Evolutionary conservation across 1,140 invertebrate genomes (phyloP).

Genomic region (Polypedilum pembai): DNA sequence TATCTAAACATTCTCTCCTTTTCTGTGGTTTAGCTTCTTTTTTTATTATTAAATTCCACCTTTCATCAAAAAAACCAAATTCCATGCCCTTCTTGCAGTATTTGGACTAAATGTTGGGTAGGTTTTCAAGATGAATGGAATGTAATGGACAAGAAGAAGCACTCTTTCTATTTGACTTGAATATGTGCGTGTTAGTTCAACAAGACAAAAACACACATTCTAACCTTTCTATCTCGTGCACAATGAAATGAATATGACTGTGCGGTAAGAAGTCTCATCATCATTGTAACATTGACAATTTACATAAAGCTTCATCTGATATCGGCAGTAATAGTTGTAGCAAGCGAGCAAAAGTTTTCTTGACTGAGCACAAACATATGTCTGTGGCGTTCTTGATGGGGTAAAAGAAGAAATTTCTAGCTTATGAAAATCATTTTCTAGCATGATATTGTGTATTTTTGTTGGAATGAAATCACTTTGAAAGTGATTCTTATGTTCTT

Average conservation of each 20-base stretch:
- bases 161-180: neutral
- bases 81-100: too few relatives aligned
- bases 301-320: slow-evolving; percentile 23
- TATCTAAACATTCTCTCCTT: too few relatives aligned
- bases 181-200: neutral
- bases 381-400: neutral
- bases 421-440: too few relatives aligned
- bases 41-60: too few relatives aligned
- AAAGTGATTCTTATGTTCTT: too few relatives aligned
- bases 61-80: too few relatives aligned
- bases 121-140: neutral
- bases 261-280: neutral
- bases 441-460: too few relatives aligned
- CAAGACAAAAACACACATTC: neutral
- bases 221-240: neutral
- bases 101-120: too few relatives aligned
- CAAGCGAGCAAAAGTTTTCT: neutral
- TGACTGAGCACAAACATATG: neutral
- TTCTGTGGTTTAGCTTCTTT: too few relatives aligned
- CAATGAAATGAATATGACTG: neutral
- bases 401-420: too few relatives aligned
- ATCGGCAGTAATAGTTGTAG: slow-evolving; percentile 7
- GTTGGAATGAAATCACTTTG: too few relatives aligned
- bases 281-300: slow-evolving; percentile 23
- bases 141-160: neutral